A percentile compares a stretch with the other conserved stretches of the same genome.
phyloP scores from a whole-genome alignment of 1,140 invertebrate genomes.

The Orius insidiosus region DNA sequence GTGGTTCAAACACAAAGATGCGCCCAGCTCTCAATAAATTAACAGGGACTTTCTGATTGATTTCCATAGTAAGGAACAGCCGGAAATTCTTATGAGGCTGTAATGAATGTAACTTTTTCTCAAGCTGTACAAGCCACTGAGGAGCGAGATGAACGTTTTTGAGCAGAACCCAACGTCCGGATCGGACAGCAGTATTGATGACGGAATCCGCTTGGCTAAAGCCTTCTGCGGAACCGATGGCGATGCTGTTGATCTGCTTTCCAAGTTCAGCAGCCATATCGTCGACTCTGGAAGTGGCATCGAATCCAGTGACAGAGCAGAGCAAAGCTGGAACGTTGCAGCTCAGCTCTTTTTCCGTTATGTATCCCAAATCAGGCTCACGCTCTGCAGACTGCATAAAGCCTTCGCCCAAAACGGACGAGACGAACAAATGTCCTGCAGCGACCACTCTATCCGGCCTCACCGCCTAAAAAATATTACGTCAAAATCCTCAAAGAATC shows the following conservation, averaged over 20 bases:
- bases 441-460: conserved; percentile 87
- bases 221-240: conserved; percentile 97
- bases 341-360: conserved; percentile 82
- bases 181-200: conserved; percentile 92
- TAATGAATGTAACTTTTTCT: conserved; percentile 94
- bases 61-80: conserved; percentile 88
- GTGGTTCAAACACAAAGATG: conserved; percentile 96
- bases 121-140: conserved; percentile 94
- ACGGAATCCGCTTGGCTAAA: conserved; percentile 96
- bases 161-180: conserved; percentile 91
- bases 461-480: conserved; percentile 50
- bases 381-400: conserved; percentile 85
- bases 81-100: conserved; percentile 85
- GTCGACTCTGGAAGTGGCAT: conserved; percentile 74
- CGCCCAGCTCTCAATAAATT: conserved; percentile 86
- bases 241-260: conserved; percentile 89
- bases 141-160: conserved; percentile 99
- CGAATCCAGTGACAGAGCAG: conserved; percentile 95
- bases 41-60: conserved; percentile 84
- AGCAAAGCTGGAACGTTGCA: conserved; percentile 83
- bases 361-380: conserved; percentile 73
- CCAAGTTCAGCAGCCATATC: conserved; percentile 89
- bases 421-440: conserved; percentile 72
- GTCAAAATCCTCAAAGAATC: conserved; percentile 3
- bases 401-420: conserved; percentile 62